Evolutionary conservation across 2,888 invertebrate genomes (phyloP).

Genomic region (Ormia ochracea): DNA sequence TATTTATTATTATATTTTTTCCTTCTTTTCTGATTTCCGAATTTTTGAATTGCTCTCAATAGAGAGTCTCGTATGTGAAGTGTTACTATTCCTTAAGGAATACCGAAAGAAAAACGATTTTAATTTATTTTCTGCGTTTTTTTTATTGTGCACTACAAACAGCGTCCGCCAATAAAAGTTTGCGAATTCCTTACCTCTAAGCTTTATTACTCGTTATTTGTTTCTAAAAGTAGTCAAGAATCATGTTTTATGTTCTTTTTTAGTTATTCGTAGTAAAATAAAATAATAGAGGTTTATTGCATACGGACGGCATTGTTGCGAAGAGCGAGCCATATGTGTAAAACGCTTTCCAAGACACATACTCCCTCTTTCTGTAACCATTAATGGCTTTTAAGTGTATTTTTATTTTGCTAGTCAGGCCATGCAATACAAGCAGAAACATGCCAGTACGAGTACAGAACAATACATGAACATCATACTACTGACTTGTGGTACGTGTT

Average conservation of each 20-base stretch:
- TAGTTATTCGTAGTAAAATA: conserved; percentile 19
- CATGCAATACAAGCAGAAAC: conserved; percentile 10
- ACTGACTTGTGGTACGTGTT: not conserved
- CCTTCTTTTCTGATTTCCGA: too few relatives aligned
- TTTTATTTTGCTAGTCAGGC: conserved; percentile 30
- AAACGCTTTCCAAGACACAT: conserved; percentile 11
- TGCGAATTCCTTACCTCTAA: conserved; percentile 1
- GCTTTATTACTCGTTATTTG: not conserved
- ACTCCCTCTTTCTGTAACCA: conserved; percentile 43
- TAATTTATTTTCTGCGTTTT: too few relatives aligned
- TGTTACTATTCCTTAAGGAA: too few relatives aligned
- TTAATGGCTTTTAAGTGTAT: conserved; percentile 44
- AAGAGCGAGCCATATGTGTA: conserved; percentile 29
- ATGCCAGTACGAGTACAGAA: too few relatives aligned
- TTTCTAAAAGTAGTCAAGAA: conserved; percentile 38
- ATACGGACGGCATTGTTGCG: not conserved
- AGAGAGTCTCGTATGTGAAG: too few relatives aligned
- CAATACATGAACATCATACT: conserved; percentile 44
- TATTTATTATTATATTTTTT: too few relatives aligned
- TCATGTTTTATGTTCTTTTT: conserved; percentile 43
- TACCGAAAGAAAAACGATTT: too few relatives aligned
- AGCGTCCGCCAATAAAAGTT: not conserved
- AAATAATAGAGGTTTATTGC: conserved; percentile 13
- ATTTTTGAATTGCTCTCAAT: too few relatives aligned
- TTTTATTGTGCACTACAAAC: not conserved